These are phyloP conservation scores for Drosophila willistoni DNA, from an alignment of 1,140 invertebrate species.

Conservation along the genomic window DNA sequence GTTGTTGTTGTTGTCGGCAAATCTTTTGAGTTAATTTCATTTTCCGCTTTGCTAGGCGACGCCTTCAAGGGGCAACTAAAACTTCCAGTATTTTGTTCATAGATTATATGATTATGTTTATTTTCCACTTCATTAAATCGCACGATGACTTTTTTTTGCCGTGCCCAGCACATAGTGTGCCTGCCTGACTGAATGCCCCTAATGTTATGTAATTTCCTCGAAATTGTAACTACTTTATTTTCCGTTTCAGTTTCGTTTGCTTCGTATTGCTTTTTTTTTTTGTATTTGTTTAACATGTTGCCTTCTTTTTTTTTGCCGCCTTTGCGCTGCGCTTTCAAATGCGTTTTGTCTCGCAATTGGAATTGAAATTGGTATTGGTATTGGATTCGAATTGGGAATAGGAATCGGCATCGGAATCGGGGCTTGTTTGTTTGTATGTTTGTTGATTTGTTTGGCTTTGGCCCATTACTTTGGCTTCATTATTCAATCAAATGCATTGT, in stretches of 20 bases:
- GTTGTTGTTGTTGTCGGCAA: slow-evolving; percentile 26
- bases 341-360: slow-evolving; percentile 49
- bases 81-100: neutral
- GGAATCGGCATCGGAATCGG: slow-evolving; percentile 20
- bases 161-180: slow-evolving; percentile 29
- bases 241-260: slow-evolving; percentile 22
- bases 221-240: slow-evolving; percentile 68
- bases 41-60: slow-evolving; percentile 58
- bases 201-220: slow-evolving; percentile 73
- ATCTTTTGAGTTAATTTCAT: slow-evolving; percentile 61
- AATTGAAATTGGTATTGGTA: slow-evolving; percentile 20
- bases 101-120: slow-evolving; percentile 71
- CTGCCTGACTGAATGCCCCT: slow-evolving; percentile 28
- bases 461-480: slow-evolving; percentile 66
- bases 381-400: slow-evolving; percentile 5
- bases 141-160: slow-evolving; percentile 57
- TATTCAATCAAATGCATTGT: slow-evolving; percentile 78
- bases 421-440: slow-evolving; percentile 30
- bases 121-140: slow-evolving; percentile 78
- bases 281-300: slow-evolving; percentile 21
- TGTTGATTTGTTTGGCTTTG: slow-evolving; percentile 58
- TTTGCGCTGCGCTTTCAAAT: slow-evolving; percentile 42
- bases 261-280: slow-evolving; percentile 40
- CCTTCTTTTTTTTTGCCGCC: slow-evolving; percentile 24
- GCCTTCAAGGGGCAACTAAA: slow-evolving; percentile 21